Base-by-base conservation (phyloP, 2,888 invertebrate genomes). In the Siphonodentalium dalli region DNA sequence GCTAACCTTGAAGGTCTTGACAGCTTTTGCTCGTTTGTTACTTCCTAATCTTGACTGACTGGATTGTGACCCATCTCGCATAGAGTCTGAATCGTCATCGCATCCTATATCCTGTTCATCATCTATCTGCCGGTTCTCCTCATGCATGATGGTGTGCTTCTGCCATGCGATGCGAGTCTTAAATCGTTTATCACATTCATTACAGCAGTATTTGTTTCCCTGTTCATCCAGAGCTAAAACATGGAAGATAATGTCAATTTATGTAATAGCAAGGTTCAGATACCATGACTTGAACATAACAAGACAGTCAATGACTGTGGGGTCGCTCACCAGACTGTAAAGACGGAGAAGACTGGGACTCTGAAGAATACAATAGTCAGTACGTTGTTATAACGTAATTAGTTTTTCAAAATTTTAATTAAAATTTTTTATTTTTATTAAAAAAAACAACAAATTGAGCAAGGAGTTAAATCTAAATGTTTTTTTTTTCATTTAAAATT, bases 111-210 rank as follows among this genome's bases (percentile, higher is more conserved):
- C 41, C 26, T 26, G 23, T n/a, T n/a, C 39, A 52, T 11, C n/a
- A n/a, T n/a, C n/a, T n/a, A n/a, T n/a, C n/a, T 46, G 46, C 24
- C 23, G 11, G 4, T 42, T 63, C 18, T 66, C 64, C 39, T 78
- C 79, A 54, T 79, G 79, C 6, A 70, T 61, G 26, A 86, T 85
- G 33, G 87, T 79, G 79, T 88, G 88, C 47, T 84, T 84, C 72
- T 87, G 87, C 26, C 88, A 80, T 35, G 85, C 85, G 49, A 84
- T 11, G 2, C 6, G 86, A 0, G 86, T 83, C 3, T 80, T 67
- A 77, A 88, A 88, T 42, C 82, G 82, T 57, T 84, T 80, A 42
- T 86, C 83, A 71, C 88, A 88, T 71, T 88, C 88, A 67, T 85
- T 87, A 72, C 88, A 88, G 21, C 85, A 84, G 86, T 87, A 88